phyloP scores from a whole-genome alignment of 2,888 invertebrate genomes.

The Eulithis testata region DNA sequence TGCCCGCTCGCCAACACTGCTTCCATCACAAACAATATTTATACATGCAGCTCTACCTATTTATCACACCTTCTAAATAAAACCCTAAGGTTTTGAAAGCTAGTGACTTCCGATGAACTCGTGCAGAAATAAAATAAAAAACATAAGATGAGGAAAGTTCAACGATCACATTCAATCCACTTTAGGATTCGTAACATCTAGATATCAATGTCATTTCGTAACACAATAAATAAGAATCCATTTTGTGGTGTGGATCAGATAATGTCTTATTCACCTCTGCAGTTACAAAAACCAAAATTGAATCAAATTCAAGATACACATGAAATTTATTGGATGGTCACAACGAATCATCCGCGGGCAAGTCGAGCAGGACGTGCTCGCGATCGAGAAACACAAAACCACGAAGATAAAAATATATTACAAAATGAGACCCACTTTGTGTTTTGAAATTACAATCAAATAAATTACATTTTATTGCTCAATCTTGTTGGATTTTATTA shows the following conservation, averaged over 20 bases:
- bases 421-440: conserved; percentile 83
- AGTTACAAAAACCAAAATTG: conserved; percentile 65
- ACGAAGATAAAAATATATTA: conserved; percentile 83
- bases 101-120: neutral
- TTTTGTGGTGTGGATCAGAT: conserved; percentile 59
- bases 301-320: conserved; percentile 64
- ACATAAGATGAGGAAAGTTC: neutral
- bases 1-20: conserved; percentile 46
- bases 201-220: conserved; percentile 41
- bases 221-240: conserved; percentile 43
- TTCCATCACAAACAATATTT: conserved; percentile 59
- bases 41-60: conserved; percentile 53
- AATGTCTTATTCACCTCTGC: conserved; percentile 71
- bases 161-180: neutral
- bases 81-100: conserved; percentile 50
- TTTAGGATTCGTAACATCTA: conserved; percentile 10
- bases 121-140: conserved; percentile 5
- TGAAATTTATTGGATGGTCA: conserved; percentile 67
- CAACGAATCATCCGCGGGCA: conserved; percentile 65
- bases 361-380: conserved; percentile 70
- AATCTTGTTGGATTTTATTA: conserved; percentile 84
- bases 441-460: conserved; percentile 85
- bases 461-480: conserved; percentile 85
- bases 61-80: conserved; percentile 73
- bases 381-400: conserved; percentile 79